These are phyloP conservation scores for Carterocephalus palaemon DNA, from an alignment of 2,888 invertebrate species.

Conservation along the genomic window DNA sequence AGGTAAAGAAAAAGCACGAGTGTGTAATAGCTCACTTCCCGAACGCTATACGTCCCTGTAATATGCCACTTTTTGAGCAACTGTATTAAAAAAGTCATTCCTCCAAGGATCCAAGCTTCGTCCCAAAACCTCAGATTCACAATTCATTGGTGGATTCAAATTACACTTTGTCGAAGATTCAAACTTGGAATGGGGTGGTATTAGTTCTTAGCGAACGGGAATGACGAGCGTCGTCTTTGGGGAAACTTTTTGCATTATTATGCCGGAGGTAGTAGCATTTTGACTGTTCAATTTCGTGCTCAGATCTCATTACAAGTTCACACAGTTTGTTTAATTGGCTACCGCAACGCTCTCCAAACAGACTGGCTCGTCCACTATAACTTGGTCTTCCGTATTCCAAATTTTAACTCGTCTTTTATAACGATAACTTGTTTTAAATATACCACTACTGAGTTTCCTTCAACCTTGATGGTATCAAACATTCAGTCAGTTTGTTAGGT, in stretches of 20 bases:
- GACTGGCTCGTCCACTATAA: constrained; percentile 23
- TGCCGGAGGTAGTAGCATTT: constrained; percentile 23
- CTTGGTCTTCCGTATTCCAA: constrained; percentile 8
- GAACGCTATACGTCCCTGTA: too few relatives aligned
- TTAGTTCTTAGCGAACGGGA: constrained; percentile 21
- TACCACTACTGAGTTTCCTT: too few relatives aligned
- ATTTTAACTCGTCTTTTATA: background rate
- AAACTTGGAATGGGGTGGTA: constrained; percentile 3
- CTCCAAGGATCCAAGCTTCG: too few relatives aligned
- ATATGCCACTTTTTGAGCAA: too few relatives aligned
- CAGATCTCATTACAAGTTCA: constrained; percentile 41
- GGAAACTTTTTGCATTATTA: constrained; percentile 28
- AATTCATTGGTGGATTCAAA: too few relatives aligned
- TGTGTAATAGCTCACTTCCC: too few relatives aligned
- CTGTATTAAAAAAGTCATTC: too few relatives aligned
- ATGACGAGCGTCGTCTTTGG: constrained; percentile 25
- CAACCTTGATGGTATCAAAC: too few relatives aligned
- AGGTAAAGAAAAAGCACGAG: too few relatives aligned
- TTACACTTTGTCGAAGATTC: constrained; percentile 13
- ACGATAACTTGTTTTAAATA: too few relatives aligned
- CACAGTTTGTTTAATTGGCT: constrained; percentile 39
- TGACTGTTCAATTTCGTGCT: constrained; percentile 33
- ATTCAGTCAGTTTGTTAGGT: too few relatives aligned
- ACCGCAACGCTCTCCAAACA: constrained; percentile 25
- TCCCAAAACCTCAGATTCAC: too few relatives aligned